Base-by-base conservation (phyloP, 2,888 invertebrate species). In the Hesperia comma region DNA sequence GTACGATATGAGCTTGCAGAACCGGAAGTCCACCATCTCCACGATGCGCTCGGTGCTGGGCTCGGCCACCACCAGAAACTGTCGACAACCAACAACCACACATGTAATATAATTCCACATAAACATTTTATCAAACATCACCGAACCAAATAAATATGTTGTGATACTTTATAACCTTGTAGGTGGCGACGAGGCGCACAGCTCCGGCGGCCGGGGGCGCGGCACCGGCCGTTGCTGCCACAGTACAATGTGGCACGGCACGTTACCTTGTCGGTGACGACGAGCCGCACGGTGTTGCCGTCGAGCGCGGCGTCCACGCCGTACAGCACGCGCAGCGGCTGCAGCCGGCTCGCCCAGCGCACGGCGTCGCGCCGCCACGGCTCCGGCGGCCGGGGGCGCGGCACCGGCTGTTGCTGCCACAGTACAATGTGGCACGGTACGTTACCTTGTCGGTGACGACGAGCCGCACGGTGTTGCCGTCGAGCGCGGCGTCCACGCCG, bases 311-410 rank as follows among this genome's bases (percentile, higher is more conserved):
- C 90, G 55, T 81, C 81, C 79, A 81, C 88, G 68, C 90, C 91
- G 57, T 77, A 71, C 32, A 86, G 64, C n/a, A 80, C 79, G 19
- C 69, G 67, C 33, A 86, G 73, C 15, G 87, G 85, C 1, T 82
- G 81, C 40, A 90, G 79, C 0, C 88, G 84, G 83, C 90, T 88
- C 15, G 72, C 46, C 90, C 90, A 90, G 61, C 90, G 88, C 71
- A 90, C 90, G 79, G 86, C 83, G 80, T 90, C 88, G 43, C 88
- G 85, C 15, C 80, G 80, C 90, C 90, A 91, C 82, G 63, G 6
- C 17, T 72, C n/a, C 74, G 63, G 5, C 70, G 4, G 19, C 33
- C n/a, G n/a, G 43, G 32, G 32, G 2, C 26, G 3, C 37, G 55
- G 17, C 69, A 72, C 68, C n/a, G n/a, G n/a, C n/a, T n/a, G n/a